Evolutionary conservation across 2,113 vertebrate genomes (phyloP).

Genomic region (Hystrix brachyura): DNA sequence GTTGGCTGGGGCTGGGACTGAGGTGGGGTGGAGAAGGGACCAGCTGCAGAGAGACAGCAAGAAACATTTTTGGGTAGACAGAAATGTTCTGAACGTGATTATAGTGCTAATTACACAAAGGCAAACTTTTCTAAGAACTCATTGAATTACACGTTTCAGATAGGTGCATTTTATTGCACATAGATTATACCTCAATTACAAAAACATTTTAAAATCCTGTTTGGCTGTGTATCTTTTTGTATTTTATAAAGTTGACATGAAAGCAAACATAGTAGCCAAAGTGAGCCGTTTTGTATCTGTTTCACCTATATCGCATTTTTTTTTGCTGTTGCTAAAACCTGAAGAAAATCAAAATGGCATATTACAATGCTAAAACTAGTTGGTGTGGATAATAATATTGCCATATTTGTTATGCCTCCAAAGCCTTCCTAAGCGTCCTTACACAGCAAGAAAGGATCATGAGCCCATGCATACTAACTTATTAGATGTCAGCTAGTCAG

Average conservation of each 20-base stretch:
- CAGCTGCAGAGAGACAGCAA: not conserved
- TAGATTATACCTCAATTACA: not conserved
- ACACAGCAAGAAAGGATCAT: not conserved
- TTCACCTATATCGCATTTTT: not conserved
- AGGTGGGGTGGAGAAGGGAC: not conserved
- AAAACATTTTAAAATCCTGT: not conserved
- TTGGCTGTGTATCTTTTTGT: not conserved
- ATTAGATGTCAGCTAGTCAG: not conserved
- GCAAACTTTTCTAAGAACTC: not conserved
- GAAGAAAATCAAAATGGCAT: constrained; percentile 46
- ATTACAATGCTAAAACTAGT: not conserved
- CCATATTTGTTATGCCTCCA: not conserved
- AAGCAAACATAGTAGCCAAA: not conserved
- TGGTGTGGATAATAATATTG: not conserved
- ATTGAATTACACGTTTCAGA: not conserved
- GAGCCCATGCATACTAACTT: constrained; percentile 36
- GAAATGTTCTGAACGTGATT: not conserved
- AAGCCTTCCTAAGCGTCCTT: not conserved
- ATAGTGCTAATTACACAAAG: not conserved
- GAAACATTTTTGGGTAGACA: not conserved
- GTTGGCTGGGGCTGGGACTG: not conserved
- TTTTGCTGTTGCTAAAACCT: not conserved
- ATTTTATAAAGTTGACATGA: not conserved
- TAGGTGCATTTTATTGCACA: not conserved
- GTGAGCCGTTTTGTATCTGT: not conserved